Evolutionary conservation across 2,797 vertebrate genomes (phyloP).

Genomic region (Chelmon rostratus): DNA sequence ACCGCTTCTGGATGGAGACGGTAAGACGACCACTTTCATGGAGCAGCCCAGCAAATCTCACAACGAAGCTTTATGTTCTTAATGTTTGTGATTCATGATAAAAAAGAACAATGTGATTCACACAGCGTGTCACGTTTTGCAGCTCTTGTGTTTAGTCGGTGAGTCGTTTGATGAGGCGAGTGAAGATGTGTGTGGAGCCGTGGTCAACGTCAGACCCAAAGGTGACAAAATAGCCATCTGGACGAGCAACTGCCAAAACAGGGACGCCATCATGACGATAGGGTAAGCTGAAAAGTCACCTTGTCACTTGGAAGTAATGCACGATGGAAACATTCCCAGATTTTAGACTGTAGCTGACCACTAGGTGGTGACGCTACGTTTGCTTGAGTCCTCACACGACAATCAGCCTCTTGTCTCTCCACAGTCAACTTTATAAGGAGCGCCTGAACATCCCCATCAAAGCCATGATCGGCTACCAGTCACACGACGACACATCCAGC

Average conservation of each 20-base stretch:
- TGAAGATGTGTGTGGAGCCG: conserved; percentile 89
- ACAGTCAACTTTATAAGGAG: conserved; percentile 89
- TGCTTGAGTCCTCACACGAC: neutral
- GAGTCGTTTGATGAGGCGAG: conserved; percentile 90
- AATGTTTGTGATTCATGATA: neutral
- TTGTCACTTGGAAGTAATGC: neutral
- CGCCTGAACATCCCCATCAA: conserved; percentile 86
- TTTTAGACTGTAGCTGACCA: conserved; percentile 28
- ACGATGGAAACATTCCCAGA: neutral
- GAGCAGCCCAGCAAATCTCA: neutral
- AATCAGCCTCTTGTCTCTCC: conserved; percentile 21
- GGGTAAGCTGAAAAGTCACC: conserved; percentile 75
- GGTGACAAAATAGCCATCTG: conserved; percentile 91
- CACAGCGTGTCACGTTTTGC: neutral
- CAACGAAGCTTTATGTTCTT: neutral
- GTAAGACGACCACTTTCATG: conserved; percentile 61
- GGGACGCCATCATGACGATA: conserved; percentile 90
- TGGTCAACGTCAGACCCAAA: conserved; percentile 90
- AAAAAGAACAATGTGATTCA: neutral
- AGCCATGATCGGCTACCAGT: conserved; percentile 89
- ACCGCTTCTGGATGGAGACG: conserved; percentile 91
- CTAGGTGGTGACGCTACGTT: conserved; percentile 59
- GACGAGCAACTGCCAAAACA: conserved; percentile 91
- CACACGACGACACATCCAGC: conserved; percentile 91
- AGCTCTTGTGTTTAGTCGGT: conserved; percentile 91